Percentiles rank a stretch among this genome's conserved stretches.
Conservation (phyloP, 1,140 invertebrate genomes). For the Drosophila pectinifera region DNA sequence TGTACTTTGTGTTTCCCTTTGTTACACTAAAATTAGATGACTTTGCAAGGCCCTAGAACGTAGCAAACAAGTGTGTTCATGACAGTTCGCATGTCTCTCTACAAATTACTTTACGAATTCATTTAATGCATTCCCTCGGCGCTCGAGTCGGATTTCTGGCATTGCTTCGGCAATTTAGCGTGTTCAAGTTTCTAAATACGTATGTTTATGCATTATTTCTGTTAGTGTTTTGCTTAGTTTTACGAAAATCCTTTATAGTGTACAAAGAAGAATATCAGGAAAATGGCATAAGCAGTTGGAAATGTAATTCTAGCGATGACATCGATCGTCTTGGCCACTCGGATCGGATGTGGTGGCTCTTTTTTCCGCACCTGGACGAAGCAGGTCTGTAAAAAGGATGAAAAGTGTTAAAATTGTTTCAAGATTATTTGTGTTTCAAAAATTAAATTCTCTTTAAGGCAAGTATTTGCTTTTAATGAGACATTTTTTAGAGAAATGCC, state of each 20-base stretch:
- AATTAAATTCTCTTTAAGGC: background rate
- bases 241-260: slow-evolving; percentile 92
- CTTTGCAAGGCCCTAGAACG: slow-evolving; percentile 62
- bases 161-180: slow-evolving; percentile 48
- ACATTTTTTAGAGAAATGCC: too few species aligned
- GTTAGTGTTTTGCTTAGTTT: slow-evolving; percentile 68
- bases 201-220: slow-evolving; percentile 32
- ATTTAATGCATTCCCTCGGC: slow-evolving; percentile 18
- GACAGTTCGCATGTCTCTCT: slow-evolving; percentile 22
- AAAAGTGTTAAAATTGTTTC: background rate
- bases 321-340: slow-evolving; percentile 97
- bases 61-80: slow-evolving; percentile 55
- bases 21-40: slow-evolving; percentile 75
- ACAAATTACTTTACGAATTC: slow-evolving; percentile 48
- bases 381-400: slow-evolving; percentile 86
- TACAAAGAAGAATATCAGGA: slow-evolving; percentile 97
- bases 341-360: slow-evolving; percentile 95
- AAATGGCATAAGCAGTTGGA: slow-evolving; percentile 95
- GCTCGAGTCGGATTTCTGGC: slow-evolving; percentile 32
- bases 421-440: background rate
- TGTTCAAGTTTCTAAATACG: slow-evolving; percentile 34
- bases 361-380: slow-evolving; percentile 94
- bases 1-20: slow-evolving; percentile 81
- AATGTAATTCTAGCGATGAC: slow-evolving; percentile 96
- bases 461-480: too few species aligned